Percentiles rank a stretch among this genome's conserved stretches.
Evolutionary conservation across 2,797 vertebrate genomes (phyloP).

Genomic region (Paguma larvata): DNA sequence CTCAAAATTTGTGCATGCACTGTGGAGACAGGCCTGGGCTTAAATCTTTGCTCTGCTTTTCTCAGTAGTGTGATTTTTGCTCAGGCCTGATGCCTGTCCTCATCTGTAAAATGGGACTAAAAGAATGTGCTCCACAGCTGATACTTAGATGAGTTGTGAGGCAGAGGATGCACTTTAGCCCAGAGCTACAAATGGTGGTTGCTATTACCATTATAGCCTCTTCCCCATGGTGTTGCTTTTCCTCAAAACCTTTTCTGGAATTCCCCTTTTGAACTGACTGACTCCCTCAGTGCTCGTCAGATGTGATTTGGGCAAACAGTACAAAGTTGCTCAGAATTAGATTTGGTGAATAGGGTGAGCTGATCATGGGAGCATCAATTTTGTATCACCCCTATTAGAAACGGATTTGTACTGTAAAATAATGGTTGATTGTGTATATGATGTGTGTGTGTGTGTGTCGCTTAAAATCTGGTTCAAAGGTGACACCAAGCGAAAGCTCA

Average conservation of each 20-base stretch:
- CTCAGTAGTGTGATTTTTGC: slow-evolving; percentile 45
- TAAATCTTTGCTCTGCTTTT: slow-evolving; percentile 58
- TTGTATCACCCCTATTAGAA: slow-evolving; percentile 5
- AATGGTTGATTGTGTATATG: background rate
- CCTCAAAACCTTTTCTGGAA: slow-evolving; percentile 46
- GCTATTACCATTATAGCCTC: background rate
- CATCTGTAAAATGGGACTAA: slow-evolving; percentile 46
- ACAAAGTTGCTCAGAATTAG: background rate
- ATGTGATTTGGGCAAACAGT: background rate
- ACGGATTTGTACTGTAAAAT: background rate
- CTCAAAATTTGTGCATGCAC: slow-evolving; percentile 19
- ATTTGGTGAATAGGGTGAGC: background rate
- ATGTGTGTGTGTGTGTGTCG: background rate
- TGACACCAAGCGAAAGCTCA: background rate
- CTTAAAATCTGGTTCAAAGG: slow-evolving; percentile 63
- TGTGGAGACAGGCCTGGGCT: slow-evolving; percentile 43
- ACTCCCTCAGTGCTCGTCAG: background rate
- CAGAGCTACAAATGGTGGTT: background rate
- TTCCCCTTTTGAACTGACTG: slow-evolving; percentile 16
- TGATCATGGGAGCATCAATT: slow-evolving; percentile 6
- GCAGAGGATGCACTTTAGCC: background rate
- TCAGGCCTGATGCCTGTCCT: background rate
- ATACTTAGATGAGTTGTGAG: background rate
- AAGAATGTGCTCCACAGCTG: slow-evolving; percentile 14
- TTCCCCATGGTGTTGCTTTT: slow-evolving; percentile 15